phyloP scores from a whole-genome alignment of 2,113 vertebrate genomes.

The Urocynchramus pylzowi region DNA sequence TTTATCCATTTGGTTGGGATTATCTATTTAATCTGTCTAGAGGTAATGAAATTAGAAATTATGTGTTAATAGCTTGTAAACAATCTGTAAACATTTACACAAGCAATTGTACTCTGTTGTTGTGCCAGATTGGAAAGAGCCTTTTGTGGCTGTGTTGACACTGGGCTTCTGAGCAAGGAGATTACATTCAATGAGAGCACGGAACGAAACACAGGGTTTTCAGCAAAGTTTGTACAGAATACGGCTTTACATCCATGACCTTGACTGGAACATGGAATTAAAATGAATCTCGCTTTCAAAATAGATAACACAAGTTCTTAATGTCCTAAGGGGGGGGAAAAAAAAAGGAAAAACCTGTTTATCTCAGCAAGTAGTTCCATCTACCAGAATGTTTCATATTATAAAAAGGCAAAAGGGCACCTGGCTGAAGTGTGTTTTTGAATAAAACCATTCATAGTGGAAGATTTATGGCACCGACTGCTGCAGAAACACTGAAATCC shows the following conservation, averaged over 20 bases:
- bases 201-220: not conserved
- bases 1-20: not conserved
- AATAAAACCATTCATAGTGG: not conserved
- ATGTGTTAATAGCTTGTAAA: not conserved
- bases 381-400: not conserved
- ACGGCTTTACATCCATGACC: not conserved
- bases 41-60: not conserved
- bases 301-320: not conserved
- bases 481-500: not conserved
- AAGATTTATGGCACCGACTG: not conserved
- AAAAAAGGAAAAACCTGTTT: not conserved
- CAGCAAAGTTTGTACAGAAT: not conserved
- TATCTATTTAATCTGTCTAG: not conserved
- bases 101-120: not conserved
- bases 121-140: not conserved
- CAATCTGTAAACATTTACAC: not conserved
- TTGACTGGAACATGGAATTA: constrained; percentile 2
- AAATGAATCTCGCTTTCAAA: not conserved
- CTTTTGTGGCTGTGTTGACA: not conserved
- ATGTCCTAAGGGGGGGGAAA: not conserved
- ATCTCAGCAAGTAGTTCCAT: not conserved
- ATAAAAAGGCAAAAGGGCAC: not conserved
- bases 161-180: not conserved
- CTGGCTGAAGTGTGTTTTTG: not conserved
- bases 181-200: not conserved